These are phyloP conservation scores for Psilanteris sp. DNA, from an alignment of 1,140 invertebrate genomes.

Conservation along the genomic window DNA sequence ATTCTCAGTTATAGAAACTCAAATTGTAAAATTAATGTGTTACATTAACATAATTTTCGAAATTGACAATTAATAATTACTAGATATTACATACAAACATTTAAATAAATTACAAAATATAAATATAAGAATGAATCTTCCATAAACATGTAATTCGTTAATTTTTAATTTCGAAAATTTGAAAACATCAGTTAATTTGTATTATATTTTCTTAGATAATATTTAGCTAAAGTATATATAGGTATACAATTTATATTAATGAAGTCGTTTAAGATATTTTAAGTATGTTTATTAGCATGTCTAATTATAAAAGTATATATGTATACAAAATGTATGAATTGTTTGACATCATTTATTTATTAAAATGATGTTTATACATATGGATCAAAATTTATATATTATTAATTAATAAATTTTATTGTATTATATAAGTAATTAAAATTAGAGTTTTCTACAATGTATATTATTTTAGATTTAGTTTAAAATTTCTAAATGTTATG, in stretches of 20 bases:
- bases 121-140: too few relatives aligned
- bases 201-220: constrained; percentile 57
- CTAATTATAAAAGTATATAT: constrained; percentile 39
- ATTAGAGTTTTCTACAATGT: neutral
- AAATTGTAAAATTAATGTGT: constrained; percentile 10
- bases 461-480: neutral
- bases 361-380: constrained; percentile 34
- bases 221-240: constrained; percentile 35
- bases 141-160: too few relatives aligned
- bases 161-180: constrained; percentile 26
- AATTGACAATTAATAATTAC: constrained; percentile 4
- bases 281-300: constrained; percentile 51
- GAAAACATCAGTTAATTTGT: constrained; percentile 27
- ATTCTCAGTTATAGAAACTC: constrained; percentile 12
- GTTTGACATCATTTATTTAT: constrained; percentile 31
- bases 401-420: constrained; percentile 31
- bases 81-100: too few relatives aligned
- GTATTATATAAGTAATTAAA: constrained; percentile 1
- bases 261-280: constrained; percentile 57
- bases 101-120: too few relatives aligned
- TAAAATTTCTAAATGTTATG: constrained; percentile 7
- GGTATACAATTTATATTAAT: constrained; percentile 44
- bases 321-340: constrained; percentile 28
- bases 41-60: too few relatives aligned
- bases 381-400: constrained; percentile 25